Percentiles rank a stretch among this genome's conserved stretches.
Evolutionary conservation across 1,140 invertebrate species (phyloP).

Genomic region (Pseudomyrmex cubaensis): DNA sequence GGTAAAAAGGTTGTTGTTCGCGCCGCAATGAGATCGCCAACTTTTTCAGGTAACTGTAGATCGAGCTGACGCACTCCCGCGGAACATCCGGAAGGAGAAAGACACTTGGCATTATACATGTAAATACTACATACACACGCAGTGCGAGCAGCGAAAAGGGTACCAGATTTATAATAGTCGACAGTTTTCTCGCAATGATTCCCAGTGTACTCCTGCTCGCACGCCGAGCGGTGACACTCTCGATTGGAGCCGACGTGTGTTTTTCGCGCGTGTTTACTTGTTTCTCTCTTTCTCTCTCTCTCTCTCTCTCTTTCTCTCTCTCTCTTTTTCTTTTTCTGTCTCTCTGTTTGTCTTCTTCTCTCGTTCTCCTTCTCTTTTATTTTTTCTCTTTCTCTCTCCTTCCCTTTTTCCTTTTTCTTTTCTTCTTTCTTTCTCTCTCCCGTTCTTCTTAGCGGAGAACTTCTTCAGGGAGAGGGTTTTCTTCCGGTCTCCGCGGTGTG

Average conservation of each 20-base stretch:
- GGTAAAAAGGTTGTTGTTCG: background rate
- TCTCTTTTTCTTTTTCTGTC: conserved; percentile 50
- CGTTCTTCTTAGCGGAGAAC: conserved; percentile 58
- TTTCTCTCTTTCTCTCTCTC: conserved; percentile 50
- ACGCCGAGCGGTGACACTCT: conserved; percentile 44
- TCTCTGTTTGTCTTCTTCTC: conserved; percentile 59
- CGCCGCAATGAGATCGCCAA: background rate
- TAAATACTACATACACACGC: background rate
- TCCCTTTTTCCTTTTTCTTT: background rate
- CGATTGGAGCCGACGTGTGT: conserved; percentile 58
- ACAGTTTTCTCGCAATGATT: conserved; percentile 44
- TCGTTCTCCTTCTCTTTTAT: conserved; percentile 68
- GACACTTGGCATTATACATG: background rate
- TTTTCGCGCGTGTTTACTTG: conserved; percentile 65
- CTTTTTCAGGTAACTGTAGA: background rate
- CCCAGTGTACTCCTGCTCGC: conserved; percentile 35
- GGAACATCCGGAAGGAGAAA: conserved; percentile 18
- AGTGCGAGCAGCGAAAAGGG: conserved; percentile 8
- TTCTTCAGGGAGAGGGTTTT: conserved; percentile 76
- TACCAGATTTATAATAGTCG: background rate
- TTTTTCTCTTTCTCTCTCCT: conserved; percentile 67
- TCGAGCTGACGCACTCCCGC: conserved; percentile 1
- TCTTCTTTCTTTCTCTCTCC: conserved; percentile 49
- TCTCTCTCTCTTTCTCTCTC: conserved; percentile 31
- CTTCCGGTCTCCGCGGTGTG: conserved; percentile 82